Conservation (phyloP, 37 sponge, comb jelly and placozoan genomes). For the Chondrilla cf. caribensis region DNA sequence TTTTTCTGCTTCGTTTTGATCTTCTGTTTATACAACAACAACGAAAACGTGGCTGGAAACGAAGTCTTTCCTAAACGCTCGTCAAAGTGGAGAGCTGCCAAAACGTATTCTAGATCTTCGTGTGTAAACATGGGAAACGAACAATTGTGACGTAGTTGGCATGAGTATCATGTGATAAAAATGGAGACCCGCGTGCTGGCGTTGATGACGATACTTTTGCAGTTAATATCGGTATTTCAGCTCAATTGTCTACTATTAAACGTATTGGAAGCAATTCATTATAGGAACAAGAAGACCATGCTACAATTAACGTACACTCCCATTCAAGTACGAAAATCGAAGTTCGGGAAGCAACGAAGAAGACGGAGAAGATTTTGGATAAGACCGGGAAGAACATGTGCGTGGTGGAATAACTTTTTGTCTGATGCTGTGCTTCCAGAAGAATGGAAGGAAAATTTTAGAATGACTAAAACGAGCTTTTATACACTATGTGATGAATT, state of each 20-base stretch:
- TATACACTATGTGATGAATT: not conserved
- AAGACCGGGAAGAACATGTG: conserved; percentile 1
- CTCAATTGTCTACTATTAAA: no score
- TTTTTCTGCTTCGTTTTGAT: not conserved
- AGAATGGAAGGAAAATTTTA: conserved; percentile 22
- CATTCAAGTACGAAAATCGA: no score
- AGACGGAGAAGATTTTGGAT: not conserved
- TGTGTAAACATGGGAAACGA: not conserved
- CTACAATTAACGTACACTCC: no score
- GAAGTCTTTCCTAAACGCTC: not conserved
- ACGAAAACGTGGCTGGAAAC: not conserved
- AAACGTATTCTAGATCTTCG: not conserved
- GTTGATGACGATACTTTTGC: no score
- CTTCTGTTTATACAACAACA: not conserved
- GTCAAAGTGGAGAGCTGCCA: not conserved
- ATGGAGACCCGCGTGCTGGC: not conserved
- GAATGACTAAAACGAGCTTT: conserved; percentile 9
- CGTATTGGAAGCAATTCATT: no score
- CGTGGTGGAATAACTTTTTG: not conserved
- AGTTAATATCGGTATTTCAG: no score
- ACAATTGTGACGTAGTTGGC: not conserved
- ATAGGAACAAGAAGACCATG: no score
- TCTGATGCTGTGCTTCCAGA: not conserved
- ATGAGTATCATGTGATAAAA: not conserved
- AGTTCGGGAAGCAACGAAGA: not conserved